Conservation (phyloP, 2,888 invertebrate genomes). For the Dione vanillae region DNA sequence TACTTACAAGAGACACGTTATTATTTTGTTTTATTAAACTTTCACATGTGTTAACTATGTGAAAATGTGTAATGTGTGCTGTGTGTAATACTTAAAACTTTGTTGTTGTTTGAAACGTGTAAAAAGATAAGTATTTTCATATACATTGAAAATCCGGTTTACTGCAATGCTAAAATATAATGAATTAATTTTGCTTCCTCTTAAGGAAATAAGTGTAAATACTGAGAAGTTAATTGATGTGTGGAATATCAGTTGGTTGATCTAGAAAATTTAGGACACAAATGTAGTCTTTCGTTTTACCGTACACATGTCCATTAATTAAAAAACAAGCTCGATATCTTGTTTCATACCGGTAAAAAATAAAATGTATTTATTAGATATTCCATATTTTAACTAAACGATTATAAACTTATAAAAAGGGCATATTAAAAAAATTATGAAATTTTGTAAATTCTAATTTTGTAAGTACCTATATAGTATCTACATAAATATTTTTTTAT, state of each 20-base stretch:
- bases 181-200: constrained; percentile 52
- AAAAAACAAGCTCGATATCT: constrained; percentile 51
- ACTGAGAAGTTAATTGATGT: constrained; percentile 55
- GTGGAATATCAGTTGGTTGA: constrained; percentile 59
- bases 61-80: neutral
- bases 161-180: constrained; percentile 38
- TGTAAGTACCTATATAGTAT: too few relatives aligned
- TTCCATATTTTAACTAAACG: too few relatives aligned
- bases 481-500: too few relatives aligned
- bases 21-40: neutral
- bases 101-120: neutral
- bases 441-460: too few relatives aligned
- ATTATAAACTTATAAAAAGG: too few relatives aligned
- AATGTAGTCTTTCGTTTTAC: constrained; percentile 63
- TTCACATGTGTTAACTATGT: constrained; percentile 4
- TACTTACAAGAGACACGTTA: neutral
- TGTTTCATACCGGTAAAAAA: constrained; percentile 32
- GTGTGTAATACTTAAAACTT: constrained; percentile 1
- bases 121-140: constrained; percentile 10
- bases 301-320: constrained; percentile 67
- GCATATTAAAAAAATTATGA: too few relatives aligned
- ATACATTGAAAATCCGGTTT: neutral
- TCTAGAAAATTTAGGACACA: constrained; percentile 62
- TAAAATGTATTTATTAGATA: neutral
- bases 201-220: constrained; percentile 60